Evolutionary conservation across 2,113 vertebrate species (phyloP).

Genomic region (Anarhynchus alexandrinus): DNA sequence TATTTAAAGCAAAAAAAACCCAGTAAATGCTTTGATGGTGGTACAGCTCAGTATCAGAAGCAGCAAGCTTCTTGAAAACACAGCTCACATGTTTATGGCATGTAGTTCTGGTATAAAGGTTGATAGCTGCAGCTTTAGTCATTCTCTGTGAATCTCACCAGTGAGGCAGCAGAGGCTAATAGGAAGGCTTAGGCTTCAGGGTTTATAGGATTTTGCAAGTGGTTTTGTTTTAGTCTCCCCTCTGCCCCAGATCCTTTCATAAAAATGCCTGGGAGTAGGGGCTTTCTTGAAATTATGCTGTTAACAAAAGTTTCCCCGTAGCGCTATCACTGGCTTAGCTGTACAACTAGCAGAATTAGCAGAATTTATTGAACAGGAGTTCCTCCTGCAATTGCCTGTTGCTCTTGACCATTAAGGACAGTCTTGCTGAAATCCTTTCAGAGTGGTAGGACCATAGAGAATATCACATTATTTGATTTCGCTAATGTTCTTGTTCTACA

Average conservation of each 20-base stretch:
- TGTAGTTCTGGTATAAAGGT: not conserved
- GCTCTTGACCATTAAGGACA: not conserved
- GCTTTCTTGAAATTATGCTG: not conserved
- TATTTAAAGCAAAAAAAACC: not conserved
- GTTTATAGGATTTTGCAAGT: not conserved
- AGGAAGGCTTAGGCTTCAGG: not conserved
- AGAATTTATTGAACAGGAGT: not conserved
- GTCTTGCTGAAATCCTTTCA: not conserved
- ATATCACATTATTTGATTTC: not conserved
- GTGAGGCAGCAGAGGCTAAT: not conserved
- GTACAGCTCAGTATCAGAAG: not conserved
- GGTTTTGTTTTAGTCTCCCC: not conserved
- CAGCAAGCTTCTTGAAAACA: not conserved
- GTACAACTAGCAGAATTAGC: not conserved
- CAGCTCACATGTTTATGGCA: not conserved
- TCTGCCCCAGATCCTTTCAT: rapidly evolving
- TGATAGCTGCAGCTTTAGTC: not conserved
- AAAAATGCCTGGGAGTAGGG: not conserved
- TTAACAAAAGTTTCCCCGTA: not conserved
- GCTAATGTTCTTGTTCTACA: not conserved
- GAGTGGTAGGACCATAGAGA: not conserved
- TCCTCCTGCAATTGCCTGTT: not conserved
- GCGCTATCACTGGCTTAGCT: not conserved
- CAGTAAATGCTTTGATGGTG: not conserved
- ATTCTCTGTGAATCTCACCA: not conserved